phyloP scores from a whole-genome alignment of 1,140 invertebrate genomes.

The Pteromalus puparum region DNA sequence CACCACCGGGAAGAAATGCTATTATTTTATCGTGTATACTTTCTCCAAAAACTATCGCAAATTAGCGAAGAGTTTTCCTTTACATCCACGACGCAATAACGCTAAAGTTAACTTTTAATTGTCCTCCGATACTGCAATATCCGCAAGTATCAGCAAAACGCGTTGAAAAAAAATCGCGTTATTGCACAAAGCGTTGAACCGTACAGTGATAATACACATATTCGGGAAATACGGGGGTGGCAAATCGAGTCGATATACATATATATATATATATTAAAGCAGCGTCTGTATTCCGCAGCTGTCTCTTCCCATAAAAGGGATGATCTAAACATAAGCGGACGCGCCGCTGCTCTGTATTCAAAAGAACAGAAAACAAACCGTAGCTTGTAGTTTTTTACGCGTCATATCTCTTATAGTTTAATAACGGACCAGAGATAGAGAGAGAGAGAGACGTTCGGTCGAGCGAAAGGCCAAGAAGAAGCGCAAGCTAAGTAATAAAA shows the following conservation, averaged over 20 bases:
- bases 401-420: neutral
- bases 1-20: neutral
- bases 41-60: too few species aligned
- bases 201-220: conserved; percentile 61
- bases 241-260: conserved; percentile 42
- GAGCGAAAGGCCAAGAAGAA: neutral
- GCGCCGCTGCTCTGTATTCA: neutral
- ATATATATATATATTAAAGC: conserved; percentile 2
- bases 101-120: neutral
- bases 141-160: too few species aligned
- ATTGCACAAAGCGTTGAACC: conserved; percentile 28
- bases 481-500: neutral
- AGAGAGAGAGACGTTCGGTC: neutral
- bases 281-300: neutral
- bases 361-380: conserved; percentile 10
- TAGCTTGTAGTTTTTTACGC: conserved; percentile 48
- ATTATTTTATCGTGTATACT: neutral
- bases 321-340: neutral
- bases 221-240: conserved; percentile 59
- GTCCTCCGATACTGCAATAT: too few species aligned
- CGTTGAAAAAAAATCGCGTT: too few species aligned
- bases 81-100: neutral
- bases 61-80: neutral
- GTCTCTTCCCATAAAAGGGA: neutral
- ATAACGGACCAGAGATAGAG: neutral